Percentiles rank a stretch among this genome's conserved stretches.
These are phyloP conservation scores for Zoanthus sansibaricus DNA, from an alignment of 92 coral and sea anemone species.

Conservation along the genomic window DNA sequence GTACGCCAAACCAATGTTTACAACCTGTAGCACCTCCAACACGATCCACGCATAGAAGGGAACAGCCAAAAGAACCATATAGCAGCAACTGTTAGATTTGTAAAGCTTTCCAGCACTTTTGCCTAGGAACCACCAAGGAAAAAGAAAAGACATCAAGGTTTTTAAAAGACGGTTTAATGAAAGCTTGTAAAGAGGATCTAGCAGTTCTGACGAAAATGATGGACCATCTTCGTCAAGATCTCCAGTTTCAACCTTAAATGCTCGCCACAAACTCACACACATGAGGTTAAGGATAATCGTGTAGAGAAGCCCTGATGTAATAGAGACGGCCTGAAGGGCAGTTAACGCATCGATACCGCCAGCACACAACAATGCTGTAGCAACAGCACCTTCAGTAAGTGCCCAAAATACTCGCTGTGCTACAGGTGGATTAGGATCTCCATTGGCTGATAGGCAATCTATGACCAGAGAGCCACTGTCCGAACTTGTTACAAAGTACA, in stretches of 20 bases:
- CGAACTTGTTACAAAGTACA: conserved; percentile 70
- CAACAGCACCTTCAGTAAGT: conserved; percentile 78
- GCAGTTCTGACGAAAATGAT: conserved; percentile 68
- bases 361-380: conserved; percentile 83
- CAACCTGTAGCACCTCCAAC: conserved; percentile 62
- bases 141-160: conserved; percentile 59
- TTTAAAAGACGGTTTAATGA: conserved; percentile 36
- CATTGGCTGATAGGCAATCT: conserved; percentile 68
- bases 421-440: conserved; percentile 63
- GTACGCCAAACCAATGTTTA: conserved; percentile 66
- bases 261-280: conserved; percentile 89
- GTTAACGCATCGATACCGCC: conserved; percentile 77
- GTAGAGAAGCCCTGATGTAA: conserved; percentile 79
- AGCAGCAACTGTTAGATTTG: conserved; percentile 45
- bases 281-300: conserved; percentile 81
- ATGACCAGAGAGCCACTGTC: conserved; percentile 72
- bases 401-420: conserved; percentile 69
- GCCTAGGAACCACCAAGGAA: conserved; percentile 78
- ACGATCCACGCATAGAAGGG: conserved; percentile 74
- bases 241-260: conserved; percentile 79
- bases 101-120: conserved; percentile 72
- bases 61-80: conserved; percentile 67
- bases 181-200: conserved; percentile 52
- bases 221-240: conserved; percentile 82
- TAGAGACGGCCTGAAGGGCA: conserved; percentile 85